Evolutionary conservation across 1,140 invertebrate species (phyloP), one percentile per base, ranked within the genome.

Genomic region (Reticulitermes speratus): DNA sequence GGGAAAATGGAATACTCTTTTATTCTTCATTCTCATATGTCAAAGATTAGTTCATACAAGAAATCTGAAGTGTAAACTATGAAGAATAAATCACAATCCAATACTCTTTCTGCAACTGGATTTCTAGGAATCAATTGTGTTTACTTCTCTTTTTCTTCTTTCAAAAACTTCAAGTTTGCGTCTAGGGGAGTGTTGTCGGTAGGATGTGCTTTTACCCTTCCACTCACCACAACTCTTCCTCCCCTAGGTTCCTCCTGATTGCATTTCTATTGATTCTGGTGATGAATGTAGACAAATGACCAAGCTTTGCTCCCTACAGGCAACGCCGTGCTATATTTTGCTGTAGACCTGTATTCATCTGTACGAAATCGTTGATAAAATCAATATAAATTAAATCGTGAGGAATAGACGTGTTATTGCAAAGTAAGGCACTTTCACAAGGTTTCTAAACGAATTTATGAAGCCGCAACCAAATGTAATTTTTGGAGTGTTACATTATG

Each of bases 211-310:
- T 75, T 30, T 5, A 12, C 65, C n/a, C 65, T 2, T 3, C n/a
- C 65, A 25, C 8, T 75, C 65, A 75, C 65, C 65, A 75, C 65
- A 75, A 75, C n/a, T 16, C 25, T 30, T 75, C 65, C 65, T 25
- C 65, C 25, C 55, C 65, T 25, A 16, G 25, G n/a, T 3, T 30
- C 16, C n/a, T 8, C 65, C 65, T 75, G 65, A 75, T 75, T 75
- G 65, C 65, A 30, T 75, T 75, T 75, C 65, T 75, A 75, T 75
- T 75, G 65, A 75, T 75, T 75, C 65, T 75, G 7, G n/a, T 75
- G 65, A 75, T 75, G 65, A 75, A 75, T 75, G 65, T 30, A 75
- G 65, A 30, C n/a, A 75, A 75, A 30, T 75, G 65, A 30, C 65
- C n/a, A 75, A 30, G n/a, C 25, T 75, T 75, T 14, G 9, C n/a